These are phyloP conservation scores for Geotrupes spiniger DNA, from an alignment of 2,888 invertebrate genomes.

Conservation along the genomic window DNA sequence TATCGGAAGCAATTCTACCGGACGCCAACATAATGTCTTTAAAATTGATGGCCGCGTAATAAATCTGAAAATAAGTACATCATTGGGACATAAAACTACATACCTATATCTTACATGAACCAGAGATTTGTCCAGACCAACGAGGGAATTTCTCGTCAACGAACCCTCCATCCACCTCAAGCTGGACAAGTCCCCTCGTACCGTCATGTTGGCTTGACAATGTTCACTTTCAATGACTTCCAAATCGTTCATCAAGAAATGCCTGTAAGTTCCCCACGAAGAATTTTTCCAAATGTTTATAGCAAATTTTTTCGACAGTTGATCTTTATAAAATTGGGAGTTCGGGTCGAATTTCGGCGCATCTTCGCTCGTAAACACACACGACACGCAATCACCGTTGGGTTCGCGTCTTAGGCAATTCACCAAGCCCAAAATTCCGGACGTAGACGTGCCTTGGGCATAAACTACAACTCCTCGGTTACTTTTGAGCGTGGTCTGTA, in stretches of 20 bases:
- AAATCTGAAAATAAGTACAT: constrained; percentile 52
- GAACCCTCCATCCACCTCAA: constrained; percentile 75
- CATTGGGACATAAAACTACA: constrained; percentile 18
- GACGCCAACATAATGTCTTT: constrained; percentile 93
- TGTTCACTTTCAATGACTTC: constrained; percentile 55
- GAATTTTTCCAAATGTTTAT: constrained; percentile 31
- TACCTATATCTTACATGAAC: constrained; percentile 2
- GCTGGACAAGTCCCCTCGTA: constrained; percentile 80
- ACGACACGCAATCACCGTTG: constrained; percentile 51
- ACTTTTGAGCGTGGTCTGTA: constrained; percentile 6
- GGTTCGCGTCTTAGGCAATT: constrained; percentile 79
- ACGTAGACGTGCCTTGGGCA: constrained; percentile 57
- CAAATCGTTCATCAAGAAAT: constrained; percentile 15
- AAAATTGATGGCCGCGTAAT: constrained; percentile 86
- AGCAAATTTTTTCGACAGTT: constrained; percentile 51
- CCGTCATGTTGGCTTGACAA: constrained; percentile 70
- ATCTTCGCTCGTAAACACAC: constrained; percentile 57
- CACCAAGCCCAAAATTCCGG: constrained; percentile 79
- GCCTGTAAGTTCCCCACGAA: constrained; percentile 49
- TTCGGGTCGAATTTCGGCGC: constrained; percentile 65
- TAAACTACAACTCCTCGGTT: constrained; percentile 53
- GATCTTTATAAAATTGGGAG: constrained; percentile 62
- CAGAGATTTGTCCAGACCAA: neutral
- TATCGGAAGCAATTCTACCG: constrained; percentile 82
- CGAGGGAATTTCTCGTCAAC: neutral